These are phyloP conservation scores for Luperina nickerlii DNA, from an alignment of 2,888 invertebrate genomes.

Conservation along the genomic window DNA sequence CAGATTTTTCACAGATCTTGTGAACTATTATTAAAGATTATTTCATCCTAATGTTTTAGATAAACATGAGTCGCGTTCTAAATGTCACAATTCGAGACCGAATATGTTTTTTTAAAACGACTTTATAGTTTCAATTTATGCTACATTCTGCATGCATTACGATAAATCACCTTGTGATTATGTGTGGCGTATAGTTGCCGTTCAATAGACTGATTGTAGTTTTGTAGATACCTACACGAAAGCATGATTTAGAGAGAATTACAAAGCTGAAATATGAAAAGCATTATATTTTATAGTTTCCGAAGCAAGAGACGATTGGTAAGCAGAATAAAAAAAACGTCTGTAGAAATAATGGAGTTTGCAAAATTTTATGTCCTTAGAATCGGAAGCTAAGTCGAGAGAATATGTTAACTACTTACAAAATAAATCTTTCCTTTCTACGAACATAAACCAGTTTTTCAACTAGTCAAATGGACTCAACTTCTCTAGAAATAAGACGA, in stretches of 20 bases:
- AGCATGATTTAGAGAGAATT: slow-evolving; percentile 13
- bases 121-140: slow-evolving; percentile 37
- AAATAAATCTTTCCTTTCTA: slow-evolving; percentile 37
- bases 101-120: slow-evolving; percentile 47
- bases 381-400: slow-evolving; percentile 20
- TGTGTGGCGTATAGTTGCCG: slow-evolving; percentile 16
- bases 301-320: slow-evolving; percentile 16
- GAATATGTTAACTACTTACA: slow-evolving; percentile 9
- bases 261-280: slow-evolving; percentile 7
- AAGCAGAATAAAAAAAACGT: slow-evolving; percentile 6
- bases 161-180: slow-evolving; percentile 35
- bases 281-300: slow-evolving; percentile 15
- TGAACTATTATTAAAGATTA: slow-evolving; percentile 61
- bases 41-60: slow-evolving; percentile 64
- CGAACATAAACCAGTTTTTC: slow-evolving; percentile 51
- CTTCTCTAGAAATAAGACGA: slow-evolving; percentile 65
- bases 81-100: slow-evolving; percentile 59
- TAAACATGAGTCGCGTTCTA: slow-evolving; percentile 56
- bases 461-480: slow-evolving; percentile 73
- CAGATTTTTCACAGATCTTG: slow-evolving; percentile 46
- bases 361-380: slow-evolving; percentile 39
- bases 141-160: slow-evolving; percentile 31
- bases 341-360: slow-evolving; percentile 13
- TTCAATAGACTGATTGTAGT: slow-evolving; percentile 36
- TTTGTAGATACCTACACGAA: slow-evolving; percentile 16